These are phyloP conservation scores for Todiramphus saurophagus DNA, from an alignment of 2,113 vertebrate genomes.

Conservation along the genomic window DNA sequence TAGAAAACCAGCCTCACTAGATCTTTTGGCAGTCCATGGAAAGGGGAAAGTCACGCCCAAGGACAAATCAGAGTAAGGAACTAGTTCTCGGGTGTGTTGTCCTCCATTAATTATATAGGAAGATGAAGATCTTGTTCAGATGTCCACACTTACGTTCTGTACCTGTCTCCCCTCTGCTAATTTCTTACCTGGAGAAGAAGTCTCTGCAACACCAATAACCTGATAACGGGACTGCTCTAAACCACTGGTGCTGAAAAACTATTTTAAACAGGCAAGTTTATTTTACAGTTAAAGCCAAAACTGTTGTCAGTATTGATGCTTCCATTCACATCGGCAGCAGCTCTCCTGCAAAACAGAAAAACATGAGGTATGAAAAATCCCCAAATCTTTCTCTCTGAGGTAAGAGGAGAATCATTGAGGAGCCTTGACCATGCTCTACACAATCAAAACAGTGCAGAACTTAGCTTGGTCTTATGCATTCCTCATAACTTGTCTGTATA, in stretches of 20 bases:
- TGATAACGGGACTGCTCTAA: background rate
- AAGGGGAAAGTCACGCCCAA: background rate
- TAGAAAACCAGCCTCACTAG: background rate
- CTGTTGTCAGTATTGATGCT: background rate
- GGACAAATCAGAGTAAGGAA: background rate
- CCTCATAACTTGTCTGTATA: background rate
- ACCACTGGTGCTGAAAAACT: background rate
- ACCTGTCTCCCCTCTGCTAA: background rate
- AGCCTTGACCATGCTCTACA: background rate
- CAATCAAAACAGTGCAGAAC: background rate
- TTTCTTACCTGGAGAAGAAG: background rate
- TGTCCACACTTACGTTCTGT: background rate
- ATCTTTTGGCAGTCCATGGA: background rate
- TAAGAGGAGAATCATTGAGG: background rate
- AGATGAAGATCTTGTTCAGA: background rate
- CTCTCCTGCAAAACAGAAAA: background rate
- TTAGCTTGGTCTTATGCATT: background rate
- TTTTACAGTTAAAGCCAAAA: background rate
- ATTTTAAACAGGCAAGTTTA: background rate
- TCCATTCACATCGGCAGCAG: background rate
- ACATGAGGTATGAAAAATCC: background rate
- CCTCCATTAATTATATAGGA: background rate
- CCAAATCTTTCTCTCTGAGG: background rate
- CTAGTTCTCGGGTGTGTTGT: fast-evolving
- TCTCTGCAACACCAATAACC: background rate